phyloP scores from a whole-genome alignment of 2,797 vertebrate genomes.

The Lagocephalus sceleratus region DNA sequence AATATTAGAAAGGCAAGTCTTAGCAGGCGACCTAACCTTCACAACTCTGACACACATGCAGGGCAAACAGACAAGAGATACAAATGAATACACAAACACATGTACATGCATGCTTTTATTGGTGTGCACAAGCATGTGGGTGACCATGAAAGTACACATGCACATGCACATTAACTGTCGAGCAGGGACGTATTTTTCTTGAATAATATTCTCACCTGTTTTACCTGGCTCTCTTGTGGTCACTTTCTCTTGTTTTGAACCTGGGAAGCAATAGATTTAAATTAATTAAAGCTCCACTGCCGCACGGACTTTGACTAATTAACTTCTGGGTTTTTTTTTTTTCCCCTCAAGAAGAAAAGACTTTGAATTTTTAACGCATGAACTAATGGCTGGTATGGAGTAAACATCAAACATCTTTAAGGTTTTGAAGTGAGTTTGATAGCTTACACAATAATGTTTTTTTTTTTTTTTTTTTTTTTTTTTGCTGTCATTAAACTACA shows the following conservation, averaged over 20 bases:
- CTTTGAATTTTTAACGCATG: neutral
- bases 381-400: constrained; percentile 1
- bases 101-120: constrained; percentile 22
- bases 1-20: constrained; percentile 66
- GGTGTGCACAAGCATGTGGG: constrained; percentile 19
- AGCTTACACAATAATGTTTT: constrained; percentile 1
- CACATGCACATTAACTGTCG: constrained; percentile 11
- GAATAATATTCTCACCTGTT: constrained; percentile 83
- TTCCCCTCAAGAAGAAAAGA: neutral
- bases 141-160: constrained; percentile 24
- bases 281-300: constrained; percentile 18
- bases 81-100: constrained; percentile 20
- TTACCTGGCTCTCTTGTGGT: constrained; percentile 88
- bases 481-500: constrained; percentile 7
- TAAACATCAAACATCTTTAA: neutral
- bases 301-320: neutral
- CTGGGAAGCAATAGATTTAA: constrained; percentile 64
- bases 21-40: constrained; percentile 47
- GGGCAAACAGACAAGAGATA: constrained; percentile 27
- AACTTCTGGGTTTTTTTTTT: neutral
- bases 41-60: constrained; percentile 40
- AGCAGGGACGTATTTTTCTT: constrained; percentile 21
- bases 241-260: constrained; percentile 83
- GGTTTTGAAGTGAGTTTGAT: constrained; percentile 1
- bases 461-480: neutral